Percentiles rank a stretch among this genome's conserved stretches.
Conservation (phyloP, 2,113 vertebrate genomes). For the sheep (Ovis aries) region ARS-UI_Ramb_v3.0 NC_056076.1:43135501-43136000, state of each 20-base stretch:
- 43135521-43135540: neutral
- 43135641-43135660: too few species aligned
- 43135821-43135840: neutral
- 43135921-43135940: neutral
- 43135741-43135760: neutral
- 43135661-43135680: neutral
- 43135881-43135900: rapidly evolving
- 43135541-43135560: neutral
- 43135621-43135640: neutral
- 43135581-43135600: neutral
- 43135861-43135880: neutral
- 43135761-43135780: too few species aligned
- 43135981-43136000: neutral
- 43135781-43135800: neutral
- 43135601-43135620: neutral
- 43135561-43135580: neutral
- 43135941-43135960: neutral
- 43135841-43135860: neutral
- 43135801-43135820: neutral
- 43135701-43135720: neutral
- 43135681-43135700: neutral
- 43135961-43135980: constrained; percentile 10
- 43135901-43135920: neutral
- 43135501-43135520: neutral
- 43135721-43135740: neutral